Evolutionary conservation across 2,113 vertebrate genomes (phyloP), one percentile per base, ranked within the genome.

Genomic region (Silurus asotus): DNA sequence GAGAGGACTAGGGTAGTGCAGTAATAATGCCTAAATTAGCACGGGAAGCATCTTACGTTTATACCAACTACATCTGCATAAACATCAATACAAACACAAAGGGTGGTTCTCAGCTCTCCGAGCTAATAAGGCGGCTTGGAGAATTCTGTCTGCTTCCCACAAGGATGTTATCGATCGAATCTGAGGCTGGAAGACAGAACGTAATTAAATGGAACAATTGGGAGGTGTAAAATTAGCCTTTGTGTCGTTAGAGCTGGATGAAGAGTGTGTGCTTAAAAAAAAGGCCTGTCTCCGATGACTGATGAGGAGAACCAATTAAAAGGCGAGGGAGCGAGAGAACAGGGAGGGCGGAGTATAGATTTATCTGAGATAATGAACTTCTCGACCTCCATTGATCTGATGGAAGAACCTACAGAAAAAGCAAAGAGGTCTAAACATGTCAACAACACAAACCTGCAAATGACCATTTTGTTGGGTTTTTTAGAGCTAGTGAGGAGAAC

Each of bases 201-300:
- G 93, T 95, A 94, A 94, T 95, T 94, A 94, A 94, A 95, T 84
- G 75, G 92, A 94, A 93, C 88, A 92, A 94, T 92, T 93, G 91
- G 90, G 91, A 92, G 93, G 93, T 94, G 93, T 95, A 94, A 95
- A 95, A 94, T 95, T 94, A 95, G 94, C 92, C 91, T 94, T 91
- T 87, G 87, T 91, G 94, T 93, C 93, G 93, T 94, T 95, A 93
- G 92, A 93, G 89, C 89, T 89, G 92, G 92, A 92, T 85, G 93
- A 91, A 88, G 88, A 81, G 91, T 90, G 69, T 88, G 89, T 78
- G 90, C 84, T 37, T 59, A 90, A 90, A 88, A 91, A 93, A 90
- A 87, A 90, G 89, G 87, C 86, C 87, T 84, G 83, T 87, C 89
- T 74, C n/a, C 86, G 86, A 91, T 91, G 93, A 94, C 89, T 94